These are phyloP conservation scores for Paracanthobrama guichenoti DNA, from an alignment of 2,113 vertebrate species.

Conservation along the genomic window DNA sequence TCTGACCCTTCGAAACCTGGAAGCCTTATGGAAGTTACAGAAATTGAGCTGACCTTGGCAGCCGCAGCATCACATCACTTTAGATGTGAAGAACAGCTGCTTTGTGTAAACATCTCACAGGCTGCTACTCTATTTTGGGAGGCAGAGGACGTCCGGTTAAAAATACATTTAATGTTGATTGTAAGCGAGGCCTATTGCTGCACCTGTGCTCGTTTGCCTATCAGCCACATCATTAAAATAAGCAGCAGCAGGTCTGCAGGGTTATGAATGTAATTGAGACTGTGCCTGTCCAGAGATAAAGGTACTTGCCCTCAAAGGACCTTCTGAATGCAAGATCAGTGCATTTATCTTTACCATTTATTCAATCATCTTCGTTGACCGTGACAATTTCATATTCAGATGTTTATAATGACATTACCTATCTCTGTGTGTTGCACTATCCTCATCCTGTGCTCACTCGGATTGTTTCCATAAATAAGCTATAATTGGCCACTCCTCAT, in stretches of 20 bases:
- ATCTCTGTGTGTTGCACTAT: neutral
- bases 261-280: constrained; percentile 27
- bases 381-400: constrained; percentile 14
- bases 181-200: neutral
- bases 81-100: constrained; percentile 17
- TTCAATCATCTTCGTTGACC: constrained; percentile 24
- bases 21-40: neutral
- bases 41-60: neutral
- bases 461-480: constrained; percentile 32
- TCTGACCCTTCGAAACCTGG: neutral
- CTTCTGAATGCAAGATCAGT: constrained; percentile 5
- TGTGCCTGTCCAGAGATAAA: constrained; percentile 28
- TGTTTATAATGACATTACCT: constrained; percentile 28
- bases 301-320: constrained; percentile 16
- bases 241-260: constrained; percentile 3
- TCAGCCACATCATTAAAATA: constrained; percentile 33
- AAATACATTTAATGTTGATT: constrained; percentile 32
- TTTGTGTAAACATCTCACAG: constrained; percentile 5
- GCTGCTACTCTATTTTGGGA: neutral
- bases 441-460: neutral
- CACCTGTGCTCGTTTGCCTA: neutral
- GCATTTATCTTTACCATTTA: constrained; percentile 33
- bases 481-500: constrained; percentile 12
- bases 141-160: neutral
- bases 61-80: neutral